These are phyloP conservation scores for Xylophagus ater DNA, from an alignment of 2,888 invertebrate species.

Conservation along the genomic window DNA sequence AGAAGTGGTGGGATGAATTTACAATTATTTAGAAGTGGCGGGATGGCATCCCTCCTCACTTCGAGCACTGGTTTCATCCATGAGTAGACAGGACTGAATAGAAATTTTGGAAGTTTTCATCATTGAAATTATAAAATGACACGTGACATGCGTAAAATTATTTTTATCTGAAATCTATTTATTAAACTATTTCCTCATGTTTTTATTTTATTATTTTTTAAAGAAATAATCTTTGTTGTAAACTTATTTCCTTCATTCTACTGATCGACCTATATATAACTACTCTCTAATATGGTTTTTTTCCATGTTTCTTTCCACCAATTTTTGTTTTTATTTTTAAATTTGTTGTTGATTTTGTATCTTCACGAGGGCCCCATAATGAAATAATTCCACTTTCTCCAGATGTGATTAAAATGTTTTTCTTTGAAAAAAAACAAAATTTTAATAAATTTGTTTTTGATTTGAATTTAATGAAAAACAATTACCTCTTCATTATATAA, in stretches of 20 bases:
- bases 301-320: neutral
- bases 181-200: neutral
- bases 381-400: constrained; percentile 4
- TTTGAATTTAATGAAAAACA: neutral
- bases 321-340: constrained; percentile 1
- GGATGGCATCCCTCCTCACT: too few relatives aligned
- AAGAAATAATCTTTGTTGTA: neutral
- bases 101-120: neutral
- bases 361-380: neutral
- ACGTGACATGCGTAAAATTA: too few relatives aligned
- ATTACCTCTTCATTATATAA: constrained; percentile 1
- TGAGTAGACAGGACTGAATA: too few relatives aligned
- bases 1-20: too few relatives aligned
- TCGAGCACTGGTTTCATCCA: too few relatives aligned
- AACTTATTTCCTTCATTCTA: too few relatives aligned
- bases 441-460: neutral
- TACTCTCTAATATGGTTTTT: constrained; percentile 5
- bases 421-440: neutral
- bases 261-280: too few relatives aligned
- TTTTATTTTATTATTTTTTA: neutral
- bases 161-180: neutral
- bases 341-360: neutral
- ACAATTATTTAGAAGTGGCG: too few relatives aligned
- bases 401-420: constrained; percentile 1
- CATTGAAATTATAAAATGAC: neutral